Percentiles rank a stretch among this genome's conserved stretches.
These are phyloP conservation scores for Aspidiotus rigidus DNA, from an alignment of 2,888 invertebrate genomes.

Conservation along the genomic window DNA sequence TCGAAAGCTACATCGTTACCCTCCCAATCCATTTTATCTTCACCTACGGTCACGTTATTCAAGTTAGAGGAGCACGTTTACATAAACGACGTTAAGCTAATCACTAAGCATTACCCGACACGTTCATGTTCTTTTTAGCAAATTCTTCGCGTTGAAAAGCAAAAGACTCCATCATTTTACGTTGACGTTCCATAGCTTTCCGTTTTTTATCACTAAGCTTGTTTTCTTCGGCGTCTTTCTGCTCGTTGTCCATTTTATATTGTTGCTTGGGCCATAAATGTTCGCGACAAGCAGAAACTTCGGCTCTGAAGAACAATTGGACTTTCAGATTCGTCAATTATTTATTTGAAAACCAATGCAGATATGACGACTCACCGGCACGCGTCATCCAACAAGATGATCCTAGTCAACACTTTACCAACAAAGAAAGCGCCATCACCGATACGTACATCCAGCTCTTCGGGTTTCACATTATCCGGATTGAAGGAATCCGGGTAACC, in stretches of 20 bases:
- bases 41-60: slow-evolving; percentile 40
- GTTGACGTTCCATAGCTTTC: slow-evolving; percentile 78
- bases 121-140: slow-evolving; percentile 54
- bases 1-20: slow-evolving; percentile 34
- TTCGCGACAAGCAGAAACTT: slow-evolving; percentile 60
- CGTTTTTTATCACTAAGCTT: slow-evolving; percentile 53
- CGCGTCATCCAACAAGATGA: slow-evolving; percentile 59
- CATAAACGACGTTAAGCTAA: not conserved
- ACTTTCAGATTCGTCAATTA: not conserved
- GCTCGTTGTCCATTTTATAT: slow-evolving; percentile 7
- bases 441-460: slow-evolving; percentile 45
- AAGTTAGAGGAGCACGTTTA: not conserved
- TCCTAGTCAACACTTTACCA: slow-evolving; percentile 65
- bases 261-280: slow-evolving; percentile 68
- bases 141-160: slow-evolving; percentile 83
- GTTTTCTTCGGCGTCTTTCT: slow-evolving; percentile 37
- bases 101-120: slow-evolving; percentile 8
- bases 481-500: slow-evolving; percentile 68
- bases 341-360: not conserved
- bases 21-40: slow-evolving; percentile 53
- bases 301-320: slow-evolving; percentile 45
- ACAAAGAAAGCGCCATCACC: slow-evolving; percentile 88
- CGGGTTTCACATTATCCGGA: slow-evolving; percentile 38
- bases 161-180: slow-evolving; percentile 87
- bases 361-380: slow-evolving; percentile 44